A percentile compares a stretch with the other conserved stretches of the same genome.
phyloP scores from a whole-genome alignment of 2,797 vertebrate species.

The Leuciscus waleckii region DNA sequence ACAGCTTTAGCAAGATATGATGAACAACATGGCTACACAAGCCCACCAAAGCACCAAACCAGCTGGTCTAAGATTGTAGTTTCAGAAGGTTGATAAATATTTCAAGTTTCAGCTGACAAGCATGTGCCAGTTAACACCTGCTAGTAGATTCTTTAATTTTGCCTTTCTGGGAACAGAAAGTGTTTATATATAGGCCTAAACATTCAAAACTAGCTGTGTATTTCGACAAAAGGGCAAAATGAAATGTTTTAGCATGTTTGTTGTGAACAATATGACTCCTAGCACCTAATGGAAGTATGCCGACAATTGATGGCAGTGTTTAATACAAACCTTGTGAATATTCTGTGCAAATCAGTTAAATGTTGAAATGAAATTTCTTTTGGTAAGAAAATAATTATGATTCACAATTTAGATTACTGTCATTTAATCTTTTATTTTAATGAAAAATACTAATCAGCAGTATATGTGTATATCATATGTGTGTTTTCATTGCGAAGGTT shows the following conservation, averaged over 20 bases:
- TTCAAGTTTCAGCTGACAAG: background rate
- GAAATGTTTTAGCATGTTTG: background rate
- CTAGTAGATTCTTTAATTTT: no score
- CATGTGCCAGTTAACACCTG: background rate
- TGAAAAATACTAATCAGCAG: slow-evolving; percentile 49
- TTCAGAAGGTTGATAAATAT: background rate
- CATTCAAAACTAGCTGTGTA: background rate
- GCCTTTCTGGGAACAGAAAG: background rate
- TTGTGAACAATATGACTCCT: background rate
- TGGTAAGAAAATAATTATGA: background rate
- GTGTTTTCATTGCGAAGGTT: slow-evolving; percentile 84
- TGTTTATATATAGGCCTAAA: no score
- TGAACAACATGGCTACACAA: background rate
- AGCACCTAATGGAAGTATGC: background rate
- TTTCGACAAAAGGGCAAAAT: background rate
- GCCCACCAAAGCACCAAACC: background rate
- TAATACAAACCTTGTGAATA: background rate
- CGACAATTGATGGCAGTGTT: background rate
- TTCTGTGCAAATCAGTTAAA: background rate
- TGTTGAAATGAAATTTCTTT: background rate
- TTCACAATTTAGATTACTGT: background rate
- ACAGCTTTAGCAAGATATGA: background rate
- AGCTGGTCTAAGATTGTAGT: background rate
- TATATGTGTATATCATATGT: slow-evolving; percentile 71
- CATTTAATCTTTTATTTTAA: slow-evolving; percentile 43